A percentile compares a stretch with the other conserved stretches of the same genome.
phyloP scores from a whole-genome alignment of 2,113 vertebrate species.

The Muntiacus reevesi region DNA sequence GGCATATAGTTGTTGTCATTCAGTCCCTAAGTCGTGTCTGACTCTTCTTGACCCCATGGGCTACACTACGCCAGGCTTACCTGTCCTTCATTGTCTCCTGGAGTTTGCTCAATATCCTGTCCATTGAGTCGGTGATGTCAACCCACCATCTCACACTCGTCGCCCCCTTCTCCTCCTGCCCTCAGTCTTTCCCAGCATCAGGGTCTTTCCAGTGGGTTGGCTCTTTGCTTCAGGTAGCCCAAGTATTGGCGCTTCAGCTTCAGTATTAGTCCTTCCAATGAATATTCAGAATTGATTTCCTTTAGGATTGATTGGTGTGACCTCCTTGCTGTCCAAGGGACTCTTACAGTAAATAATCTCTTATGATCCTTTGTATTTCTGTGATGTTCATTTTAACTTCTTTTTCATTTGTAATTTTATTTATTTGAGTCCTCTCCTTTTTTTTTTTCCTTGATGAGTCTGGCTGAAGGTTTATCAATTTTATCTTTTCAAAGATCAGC shows the following conservation, averaged over 20 bases:
- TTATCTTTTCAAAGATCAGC: neutral
- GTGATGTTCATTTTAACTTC: neutral
- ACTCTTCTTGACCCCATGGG: neutral
- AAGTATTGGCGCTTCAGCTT: neutral
- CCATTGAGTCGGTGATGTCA: neutral
- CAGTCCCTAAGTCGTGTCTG: neutral
- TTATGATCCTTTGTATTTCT: neutral
- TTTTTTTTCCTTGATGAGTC: neutral
- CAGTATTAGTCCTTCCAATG: neutral
- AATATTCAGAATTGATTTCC: neutral
- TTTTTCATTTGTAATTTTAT: neutral
- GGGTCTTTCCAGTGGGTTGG: neutral
- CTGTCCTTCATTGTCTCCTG: neutral
- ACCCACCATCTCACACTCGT: neutral
- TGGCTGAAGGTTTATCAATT: neutral
- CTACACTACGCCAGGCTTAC: neutral
- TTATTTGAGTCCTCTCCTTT: neutral
- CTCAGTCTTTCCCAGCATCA: neutral
- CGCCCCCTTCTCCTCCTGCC: neutral
- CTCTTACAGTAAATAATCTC: neutral
- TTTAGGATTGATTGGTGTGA: neutral
- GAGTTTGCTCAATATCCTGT: neutral
- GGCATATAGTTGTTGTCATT: neutral
- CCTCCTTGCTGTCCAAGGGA: neutral
- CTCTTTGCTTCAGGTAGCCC: neutral